Evolutionary conservation across 2,113 vertebrate species (phyloP).

Genomic region (Typhlomys cinereus): DNA sequence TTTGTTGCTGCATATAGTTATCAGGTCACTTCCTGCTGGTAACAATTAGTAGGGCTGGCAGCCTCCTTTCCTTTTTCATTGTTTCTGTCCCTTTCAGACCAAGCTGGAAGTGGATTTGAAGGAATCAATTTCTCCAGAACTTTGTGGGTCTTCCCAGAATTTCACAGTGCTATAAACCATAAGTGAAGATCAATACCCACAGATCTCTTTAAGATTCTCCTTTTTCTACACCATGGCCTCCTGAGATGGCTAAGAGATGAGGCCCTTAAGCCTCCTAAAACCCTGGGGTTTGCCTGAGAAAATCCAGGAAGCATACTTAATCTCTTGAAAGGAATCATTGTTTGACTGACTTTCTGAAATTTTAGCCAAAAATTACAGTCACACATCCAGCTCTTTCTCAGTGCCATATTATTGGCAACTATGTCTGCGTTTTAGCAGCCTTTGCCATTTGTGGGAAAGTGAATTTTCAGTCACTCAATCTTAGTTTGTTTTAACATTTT

Average conservation of each 20-base stretch:
- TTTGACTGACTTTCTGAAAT: background rate
- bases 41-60: background rate
- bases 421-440: conserved; percentile 14
- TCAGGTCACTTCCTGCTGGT: background rate
- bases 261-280: background rate
- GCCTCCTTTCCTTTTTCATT: background rate
- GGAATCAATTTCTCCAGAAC: background rate
- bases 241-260: background rate
- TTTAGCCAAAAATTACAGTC: background rate
- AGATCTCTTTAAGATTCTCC: background rate
- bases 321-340: background rate
- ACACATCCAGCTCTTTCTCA: background rate
- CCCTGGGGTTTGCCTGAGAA: background rate
- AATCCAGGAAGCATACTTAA: background rate
- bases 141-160: background rate
- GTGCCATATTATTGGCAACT: background rate
- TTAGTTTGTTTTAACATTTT: background rate
- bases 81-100: background rate
- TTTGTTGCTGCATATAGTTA: background rate
- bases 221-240: background rate
- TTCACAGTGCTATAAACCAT: background rate
- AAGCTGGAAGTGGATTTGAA: background rate
- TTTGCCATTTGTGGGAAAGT: background rate
- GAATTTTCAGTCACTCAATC: conserved; percentile 3
- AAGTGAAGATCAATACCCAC: background rate